Conservation (phyloP, 2,888 invertebrate species). For the Camponotus fellah region DNA sequence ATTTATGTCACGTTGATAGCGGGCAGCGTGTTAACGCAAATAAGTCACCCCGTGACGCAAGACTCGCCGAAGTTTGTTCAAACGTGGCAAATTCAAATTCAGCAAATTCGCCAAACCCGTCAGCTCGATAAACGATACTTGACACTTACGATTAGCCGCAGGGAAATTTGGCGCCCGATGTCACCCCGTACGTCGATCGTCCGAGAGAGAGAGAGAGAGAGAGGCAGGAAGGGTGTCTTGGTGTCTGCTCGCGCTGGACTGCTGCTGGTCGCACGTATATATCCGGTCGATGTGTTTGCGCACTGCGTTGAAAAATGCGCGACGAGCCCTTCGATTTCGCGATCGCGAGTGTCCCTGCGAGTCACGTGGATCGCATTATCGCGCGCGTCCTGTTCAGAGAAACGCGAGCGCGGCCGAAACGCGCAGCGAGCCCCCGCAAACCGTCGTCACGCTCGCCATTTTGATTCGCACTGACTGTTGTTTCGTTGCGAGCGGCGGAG, state of each 20-base stretch:
- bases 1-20: constrained; percentile 51
- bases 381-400: constrained; percentile 58
- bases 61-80: neutral
- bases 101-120: neutral
- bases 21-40: neutral
- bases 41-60: neutral
- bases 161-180: constrained; percentile 56
- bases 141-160: constrained; percentile 35
- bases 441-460: constrained; percentile 70
- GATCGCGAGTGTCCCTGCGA: constrained; percentile 49
- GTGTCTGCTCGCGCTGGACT: constrained; percentile 24
- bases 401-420: constrained; percentile 48
- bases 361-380: constrained; percentile 57
- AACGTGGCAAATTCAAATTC: neutral
- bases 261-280: neutral
- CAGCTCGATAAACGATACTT: too few relatives aligned
- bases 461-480: constrained; percentile 74
- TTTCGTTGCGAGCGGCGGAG: constrained; percentile 59
- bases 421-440: constrained; percentile 60
- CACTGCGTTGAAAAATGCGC: neutral
- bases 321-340: constrained; percentile 17
- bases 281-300: neutral
- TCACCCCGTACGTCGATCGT: constrained; percentile 57
- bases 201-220: constrained; percentile 16
- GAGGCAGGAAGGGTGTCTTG: neutral